Evolutionary conservation across 2,888 invertebrate genomes (phyloP).

Genomic region (Automeris io): DNA sequence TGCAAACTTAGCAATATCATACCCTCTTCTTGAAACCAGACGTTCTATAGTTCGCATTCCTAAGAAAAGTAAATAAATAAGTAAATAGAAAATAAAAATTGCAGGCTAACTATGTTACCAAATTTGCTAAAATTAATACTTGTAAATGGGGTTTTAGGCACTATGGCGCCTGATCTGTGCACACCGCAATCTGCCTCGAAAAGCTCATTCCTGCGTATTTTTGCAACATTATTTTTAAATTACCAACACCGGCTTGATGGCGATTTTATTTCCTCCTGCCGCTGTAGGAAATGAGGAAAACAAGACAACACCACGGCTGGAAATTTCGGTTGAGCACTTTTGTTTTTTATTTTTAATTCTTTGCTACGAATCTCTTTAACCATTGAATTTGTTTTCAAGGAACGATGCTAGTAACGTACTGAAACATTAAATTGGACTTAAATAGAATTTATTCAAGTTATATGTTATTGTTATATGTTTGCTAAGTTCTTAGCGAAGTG

Average conservation of each 20-base stretch:
- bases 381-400: neutral
- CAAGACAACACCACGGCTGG: constrained; percentile 43
- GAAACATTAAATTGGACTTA: neutral
- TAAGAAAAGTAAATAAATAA: too few relatives aligned
- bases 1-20: too few relatives aligned
- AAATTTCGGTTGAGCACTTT: constrained; percentile 45
- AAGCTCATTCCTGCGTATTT: constrained; percentile 57
- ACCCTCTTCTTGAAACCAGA: too few relatives aligned
- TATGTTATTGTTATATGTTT: too few relatives aligned
- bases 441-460: too few relatives aligned
- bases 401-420: neutral
- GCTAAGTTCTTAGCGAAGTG: too few relatives aligned
- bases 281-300: constrained; percentile 62
- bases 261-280: constrained; percentile 67
- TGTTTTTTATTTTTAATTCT: constrained; percentile 18
- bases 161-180: constrained; percentile 37
- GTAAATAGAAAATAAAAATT: too few relatives aligned
- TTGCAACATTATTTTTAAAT: constrained; percentile 71
- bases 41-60: too few relatives aligned
- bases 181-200: constrained; percentile 55
- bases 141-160: too few relatives aligned
- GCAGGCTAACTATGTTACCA: too few relatives aligned
- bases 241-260: constrained; percentile 63
- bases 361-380: neutral
- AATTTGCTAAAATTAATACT: too few relatives aligned